Conservation (phyloP, 2,113 vertebrate species). For the Lophochroa leadbeateri region DNA sequence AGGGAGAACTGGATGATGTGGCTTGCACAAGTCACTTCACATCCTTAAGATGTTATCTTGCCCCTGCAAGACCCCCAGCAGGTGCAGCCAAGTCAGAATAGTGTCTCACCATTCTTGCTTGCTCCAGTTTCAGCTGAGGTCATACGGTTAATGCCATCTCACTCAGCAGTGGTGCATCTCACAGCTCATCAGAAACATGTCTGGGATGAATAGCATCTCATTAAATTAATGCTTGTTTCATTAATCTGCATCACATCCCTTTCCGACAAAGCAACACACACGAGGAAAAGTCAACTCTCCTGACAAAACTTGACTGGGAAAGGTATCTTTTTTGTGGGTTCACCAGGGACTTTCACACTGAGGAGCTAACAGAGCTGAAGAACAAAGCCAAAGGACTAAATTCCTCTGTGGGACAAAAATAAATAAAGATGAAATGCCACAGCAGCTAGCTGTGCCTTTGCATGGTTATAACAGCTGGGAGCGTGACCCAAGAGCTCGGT, state of each 20-base stretch:
- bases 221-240: neutral
- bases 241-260: neutral
- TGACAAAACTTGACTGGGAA: neutral
- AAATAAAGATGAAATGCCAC: neutral
- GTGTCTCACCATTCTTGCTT: neutral
- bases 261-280: neutral
- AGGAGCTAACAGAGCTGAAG: neutral
- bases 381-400: neutral
- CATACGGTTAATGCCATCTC: rapidly evolving
- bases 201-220: neutral
- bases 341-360: neutral
- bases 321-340: neutral
- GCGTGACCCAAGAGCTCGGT: neutral
- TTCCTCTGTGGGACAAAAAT: neutral
- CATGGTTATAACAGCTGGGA: neutral
- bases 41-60: neutral
- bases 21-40: neutral
- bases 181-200: neutral
- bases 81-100: neutral
- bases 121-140: neutral
- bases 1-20: neutral
- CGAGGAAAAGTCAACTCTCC: neutral
- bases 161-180: neutral
- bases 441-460: neutral
- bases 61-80: neutral